A percentile compares a stretch with the other conserved stretches of the same genome.
These are phyloP conservation scores for Prunella fulvescens DNA, from an alignment of 2,113 vertebrate genomes.

Conservation along the genomic window DNA sequence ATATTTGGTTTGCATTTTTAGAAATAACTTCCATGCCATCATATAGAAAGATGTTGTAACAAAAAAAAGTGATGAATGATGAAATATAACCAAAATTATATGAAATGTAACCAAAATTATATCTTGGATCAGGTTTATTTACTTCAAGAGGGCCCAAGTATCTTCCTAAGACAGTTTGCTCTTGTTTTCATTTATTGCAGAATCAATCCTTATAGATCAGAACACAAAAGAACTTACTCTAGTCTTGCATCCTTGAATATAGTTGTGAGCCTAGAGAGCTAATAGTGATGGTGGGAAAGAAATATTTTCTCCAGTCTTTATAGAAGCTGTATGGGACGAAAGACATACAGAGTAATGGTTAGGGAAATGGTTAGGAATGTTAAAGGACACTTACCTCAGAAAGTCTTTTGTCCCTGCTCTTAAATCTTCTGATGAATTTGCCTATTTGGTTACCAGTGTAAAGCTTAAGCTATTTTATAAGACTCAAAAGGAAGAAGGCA, in stretches of 20 bases:
- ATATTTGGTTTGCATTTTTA: not conserved
- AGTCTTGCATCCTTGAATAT: not conserved
- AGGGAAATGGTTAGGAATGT: not conserved
- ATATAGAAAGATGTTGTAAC: not conserved
- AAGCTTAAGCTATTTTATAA: not conserved
- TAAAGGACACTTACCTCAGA: not conserved
- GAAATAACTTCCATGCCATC: not conserved
- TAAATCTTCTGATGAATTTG: not conserved
- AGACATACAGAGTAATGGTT: not conserved
- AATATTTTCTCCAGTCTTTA: not conserved
- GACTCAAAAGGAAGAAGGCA: not conserved
- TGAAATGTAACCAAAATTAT: not conserved
- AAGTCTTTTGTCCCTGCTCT: not conserved
- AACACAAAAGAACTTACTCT: not conserved
- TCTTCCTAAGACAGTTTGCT: not conserved
- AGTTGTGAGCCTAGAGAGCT: not conserved
- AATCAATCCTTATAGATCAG: not conserved
- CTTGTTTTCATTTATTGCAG: not conserved
- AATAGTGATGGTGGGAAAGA: not conserved
- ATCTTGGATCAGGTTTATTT: not conserved
- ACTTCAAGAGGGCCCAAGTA: not conserved
- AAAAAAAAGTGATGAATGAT: not conserved
- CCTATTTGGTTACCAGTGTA: not conserved
- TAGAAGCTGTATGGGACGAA: not conserved
- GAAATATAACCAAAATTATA: not conserved